These are phyloP conservation scores for Psammodynastes pulverulentus DNA, from an alignment of 2,113 vertebrate genomes.

Conservation along the genomic window DNA sequence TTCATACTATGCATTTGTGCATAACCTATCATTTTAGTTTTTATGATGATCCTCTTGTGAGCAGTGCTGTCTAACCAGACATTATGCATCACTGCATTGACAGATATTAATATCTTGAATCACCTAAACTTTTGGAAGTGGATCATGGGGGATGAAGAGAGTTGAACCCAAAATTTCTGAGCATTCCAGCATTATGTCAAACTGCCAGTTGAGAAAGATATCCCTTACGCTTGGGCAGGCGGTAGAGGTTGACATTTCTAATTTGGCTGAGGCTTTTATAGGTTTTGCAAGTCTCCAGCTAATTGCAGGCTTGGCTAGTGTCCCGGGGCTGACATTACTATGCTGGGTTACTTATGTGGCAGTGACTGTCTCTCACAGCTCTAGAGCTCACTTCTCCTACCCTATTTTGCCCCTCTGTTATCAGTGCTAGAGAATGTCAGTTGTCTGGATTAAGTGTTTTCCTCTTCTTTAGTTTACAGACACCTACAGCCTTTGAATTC, in stretches of 20 bases:
- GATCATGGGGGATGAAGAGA: not conserved
- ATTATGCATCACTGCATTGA: not conserved
- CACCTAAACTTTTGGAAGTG: not conserved
- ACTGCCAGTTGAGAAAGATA: not conserved
- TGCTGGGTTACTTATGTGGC: not conserved
- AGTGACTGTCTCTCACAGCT: not conserved
- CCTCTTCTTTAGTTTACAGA: not conserved
- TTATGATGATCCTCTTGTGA: not conserved
- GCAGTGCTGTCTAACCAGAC: not conserved
- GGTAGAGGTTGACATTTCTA: not conserved
- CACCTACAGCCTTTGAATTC: not conserved
- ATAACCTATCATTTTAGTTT: not conserved
- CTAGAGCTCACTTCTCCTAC: conserved; percentile 5
- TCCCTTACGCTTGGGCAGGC: not conserved
- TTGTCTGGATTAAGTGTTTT: not conserved
- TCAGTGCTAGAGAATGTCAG: not conserved
- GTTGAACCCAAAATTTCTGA: not conserved
- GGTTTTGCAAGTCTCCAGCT: conserved; percentile 38
- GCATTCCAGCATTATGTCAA: not conserved
- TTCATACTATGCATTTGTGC: not conserved
- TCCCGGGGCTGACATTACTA: conserved; percentile 24
- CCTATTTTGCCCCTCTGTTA: not conserved
- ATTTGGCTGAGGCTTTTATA: conserved; percentile 28
- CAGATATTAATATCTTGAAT: not conserved
- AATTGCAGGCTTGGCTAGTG: conserved; percentile 50